Conservation (phyloP, 1,140 invertebrate species). For the Schlechtendalia chinensis region DNA sequence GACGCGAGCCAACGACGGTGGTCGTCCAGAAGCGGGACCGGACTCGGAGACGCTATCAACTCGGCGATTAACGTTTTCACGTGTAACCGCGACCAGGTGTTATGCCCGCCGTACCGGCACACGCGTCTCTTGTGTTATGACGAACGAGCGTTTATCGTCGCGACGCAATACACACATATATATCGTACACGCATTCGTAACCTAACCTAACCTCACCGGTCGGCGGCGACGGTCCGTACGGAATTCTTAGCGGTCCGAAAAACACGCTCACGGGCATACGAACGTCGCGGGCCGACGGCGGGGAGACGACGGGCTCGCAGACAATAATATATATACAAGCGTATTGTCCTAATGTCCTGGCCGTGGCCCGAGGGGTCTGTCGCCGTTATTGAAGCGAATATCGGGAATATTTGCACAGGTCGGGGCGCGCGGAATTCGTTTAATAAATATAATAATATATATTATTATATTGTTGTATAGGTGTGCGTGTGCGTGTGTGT, state of each 20-base stretch:
- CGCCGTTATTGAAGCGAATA: slow-evolving; percentile 38
- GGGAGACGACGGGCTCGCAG: too few relatives aligned
- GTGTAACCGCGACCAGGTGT: too few relatives aligned
- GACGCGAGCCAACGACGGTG: too few relatives aligned
- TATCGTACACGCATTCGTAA: too few relatives aligned
- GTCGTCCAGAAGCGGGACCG: too few relatives aligned
- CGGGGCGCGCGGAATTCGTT: slow-evolving; percentile 38
- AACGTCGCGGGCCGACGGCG: too few relatives aligned
- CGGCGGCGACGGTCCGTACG: not conserved
- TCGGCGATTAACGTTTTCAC: too few relatives aligned
- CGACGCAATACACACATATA: too few relatives aligned
- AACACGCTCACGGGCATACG: not conserved
- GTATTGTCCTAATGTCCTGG: not conserved
- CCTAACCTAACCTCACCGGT: not conserved
- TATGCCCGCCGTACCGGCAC: too few relatives aligned
- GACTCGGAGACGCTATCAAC: too few relatives aligned
- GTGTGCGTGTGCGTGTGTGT: not conserved
- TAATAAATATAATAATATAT: slow-evolving; percentile 42
- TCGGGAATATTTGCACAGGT: slow-evolving; percentile 39
- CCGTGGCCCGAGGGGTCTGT: not conserved
- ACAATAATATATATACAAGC: slow-evolving; percentile 42
- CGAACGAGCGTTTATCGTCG: too few relatives aligned
- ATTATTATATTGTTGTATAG: not conserved
- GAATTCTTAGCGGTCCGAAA: slow-evolving; percentile 27
- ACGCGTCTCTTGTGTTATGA: too few relatives aligned